Base-by-base conservation (phyloP, 2,797 vertebrate species). In the Notolepis coatsorum region DNA sequence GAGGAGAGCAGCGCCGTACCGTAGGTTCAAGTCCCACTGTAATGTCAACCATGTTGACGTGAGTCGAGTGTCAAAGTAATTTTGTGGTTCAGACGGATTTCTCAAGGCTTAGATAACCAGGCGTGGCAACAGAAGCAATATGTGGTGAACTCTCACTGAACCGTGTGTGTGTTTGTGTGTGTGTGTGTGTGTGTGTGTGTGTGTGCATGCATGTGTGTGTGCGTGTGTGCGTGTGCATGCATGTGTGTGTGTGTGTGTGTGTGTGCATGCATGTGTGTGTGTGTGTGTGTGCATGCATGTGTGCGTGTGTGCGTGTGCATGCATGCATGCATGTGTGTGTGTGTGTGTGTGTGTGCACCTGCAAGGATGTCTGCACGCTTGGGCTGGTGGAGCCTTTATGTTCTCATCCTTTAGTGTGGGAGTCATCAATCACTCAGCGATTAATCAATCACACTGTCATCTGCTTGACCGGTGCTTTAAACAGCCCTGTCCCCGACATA, bases 21-120 rank as follows among this genome's bases (percentile, higher is more conserved):
- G 82, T 81, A 61, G 15, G 15, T 65, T 28, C 38, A 65, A 55
- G 41, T 71, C 42, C 23, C 58, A 53, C 61, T 45, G 61, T 24
- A 43, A 61, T 55, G 41, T 48, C 18, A 52, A 35, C 38, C 63
- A 38, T 46, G 76, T 64, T 70, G 60, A 84, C 65, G 59, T 23
- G 49, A 73, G 63, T 66, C 20, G 65, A 82, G 72, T 73, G 80
- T 73, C 23, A 46, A 17, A 66, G 59, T 60, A 23, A 51, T 74
- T 76, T 54, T 50, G 73, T 59, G 77, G 80, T 62, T 37, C 53
- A 42, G 38, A 68, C 43, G 47, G 54, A 15, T 54, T 70, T 60
- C 53, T 61, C 12, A 58, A 37, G 47, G 57, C 27, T 68, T 6
- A 35, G 57, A 5, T 25, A 2, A 17, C 18, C 24, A 2, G 35